Evolutionary conservation across 2,113 vertebrate genomes (phyloP), one percentile per base, ranked within the genome.

Genomic region (Miniopterus natalensis): DNA sequence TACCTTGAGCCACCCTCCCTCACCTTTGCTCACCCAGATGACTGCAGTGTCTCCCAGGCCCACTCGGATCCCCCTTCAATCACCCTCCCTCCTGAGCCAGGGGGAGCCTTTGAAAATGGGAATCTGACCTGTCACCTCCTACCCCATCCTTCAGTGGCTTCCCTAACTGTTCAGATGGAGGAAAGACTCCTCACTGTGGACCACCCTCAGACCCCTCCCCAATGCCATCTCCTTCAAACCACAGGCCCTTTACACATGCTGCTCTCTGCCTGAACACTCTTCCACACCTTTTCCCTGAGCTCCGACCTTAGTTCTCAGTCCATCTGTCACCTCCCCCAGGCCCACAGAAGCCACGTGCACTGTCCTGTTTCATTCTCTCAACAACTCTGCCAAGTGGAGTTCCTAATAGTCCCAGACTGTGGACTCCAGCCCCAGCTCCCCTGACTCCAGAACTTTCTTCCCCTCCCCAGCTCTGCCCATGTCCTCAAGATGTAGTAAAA

Each of bases 331-430:
- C 31, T 63, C 65, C 63, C 74, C 49, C 73, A 53, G 45, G 45
- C 75, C 81, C 8, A 0, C 0, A 1, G 20, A 0, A 51, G 31
- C 21, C 20, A 5, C 4, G 2, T 0, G 3, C 0, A 3, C 31
- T 6, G 8, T 13, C 49, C 1, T 6, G 12, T 47, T 91, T 42
- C 51, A 42, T 27, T 21, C 49, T 75, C 51, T 61, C 21, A 6
- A 15, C 47, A 77, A n/a, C 47, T 45, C 29, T 40, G 45, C 18
- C 42, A 68, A 12, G 71, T 45, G n/a, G 55, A 68, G 65, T 40
- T 51, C 20, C 78, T 53, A 40, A 17, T 49, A 49, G 86, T 15
- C 31, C 45, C 59, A 66, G 40, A 51, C 14, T 25, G 18, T 6
- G 2, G 87, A 79, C 20, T 55, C 31, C 29, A 55, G 45, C 15